Percentiles rank a stretch among this genome's conserved stretches.
Evolutionary conservation across 2,797 vertebrate species (phyloP).

Genomic region (Distichodus sexfasciatus): DNA sequence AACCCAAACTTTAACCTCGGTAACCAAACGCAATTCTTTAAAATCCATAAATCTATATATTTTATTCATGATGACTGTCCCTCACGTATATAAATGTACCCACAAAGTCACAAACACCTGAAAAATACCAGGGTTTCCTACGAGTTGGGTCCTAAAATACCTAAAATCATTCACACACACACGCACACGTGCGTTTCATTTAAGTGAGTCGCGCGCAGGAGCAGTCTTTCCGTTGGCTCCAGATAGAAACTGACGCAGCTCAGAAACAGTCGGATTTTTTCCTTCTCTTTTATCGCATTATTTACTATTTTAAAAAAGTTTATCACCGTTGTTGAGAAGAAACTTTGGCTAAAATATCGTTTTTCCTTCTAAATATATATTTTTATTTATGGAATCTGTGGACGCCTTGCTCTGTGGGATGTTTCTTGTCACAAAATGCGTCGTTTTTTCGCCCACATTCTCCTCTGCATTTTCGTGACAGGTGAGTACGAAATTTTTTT

Average conservation of each 20-base stretch:
- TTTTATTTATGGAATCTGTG: constrained; percentile 54
- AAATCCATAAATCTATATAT: too few species aligned
- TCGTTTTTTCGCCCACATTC: constrained; percentile 58
- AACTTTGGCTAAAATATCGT: too few species aligned
- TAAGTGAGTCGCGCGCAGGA: constrained; percentile 22
- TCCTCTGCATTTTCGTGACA: constrained; percentile 67
- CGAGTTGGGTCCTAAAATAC: background rate
- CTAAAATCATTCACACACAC: constrained; percentile 19
- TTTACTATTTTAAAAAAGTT: too few species aligned
- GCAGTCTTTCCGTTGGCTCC: constrained; percentile 52
- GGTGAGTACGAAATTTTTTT: constrained; percentile 59
- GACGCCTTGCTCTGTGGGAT: constrained; percentile 61
- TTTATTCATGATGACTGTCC: too few species aligned
- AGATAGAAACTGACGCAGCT: constrained; percentile 59
- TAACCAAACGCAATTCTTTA: too few species aligned
- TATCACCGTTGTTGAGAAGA: too few species aligned
- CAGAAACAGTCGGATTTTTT: constrained; percentile 52
- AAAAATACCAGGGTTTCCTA: background rate
- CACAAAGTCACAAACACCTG: background rate
- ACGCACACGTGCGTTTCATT: constrained; percentile 63
- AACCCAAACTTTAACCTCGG: too few species aligned
- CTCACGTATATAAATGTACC: background rate
- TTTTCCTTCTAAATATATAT: too few species aligned
- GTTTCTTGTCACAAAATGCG: constrained; percentile 73
- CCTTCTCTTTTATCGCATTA: too few species aligned